These are phyloP conservation scores for Platysteira castanea DNA, from an alignment of 2,113 vertebrate species.

Conservation along the genomic window DNA sequence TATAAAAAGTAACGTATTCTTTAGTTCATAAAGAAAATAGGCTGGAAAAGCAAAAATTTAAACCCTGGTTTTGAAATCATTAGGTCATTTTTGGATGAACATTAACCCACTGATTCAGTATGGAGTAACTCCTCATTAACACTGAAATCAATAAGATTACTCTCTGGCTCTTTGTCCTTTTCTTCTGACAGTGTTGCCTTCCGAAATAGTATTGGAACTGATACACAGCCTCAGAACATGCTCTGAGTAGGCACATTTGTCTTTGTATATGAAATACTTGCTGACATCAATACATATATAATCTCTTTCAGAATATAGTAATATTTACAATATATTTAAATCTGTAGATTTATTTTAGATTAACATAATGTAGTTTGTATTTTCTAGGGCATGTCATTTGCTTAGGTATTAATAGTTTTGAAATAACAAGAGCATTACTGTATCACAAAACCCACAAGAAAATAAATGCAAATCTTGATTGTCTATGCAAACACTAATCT, in stretches of 20 bases:
- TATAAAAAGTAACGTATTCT: background rate
- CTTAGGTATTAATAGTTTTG: background rate
- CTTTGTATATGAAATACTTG: background rate
- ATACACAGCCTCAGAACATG: background rate
- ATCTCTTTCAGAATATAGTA: background rate
- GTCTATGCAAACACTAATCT: background rate
- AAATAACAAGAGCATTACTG: background rate
- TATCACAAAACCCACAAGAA: background rate
- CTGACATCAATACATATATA: background rate
- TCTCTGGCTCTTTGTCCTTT: background rate
- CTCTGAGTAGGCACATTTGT: background rate
- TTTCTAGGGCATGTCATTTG: background rate
- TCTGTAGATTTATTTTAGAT: background rate
- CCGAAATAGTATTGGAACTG: background rate
- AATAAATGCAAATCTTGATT: slow-evolving; percentile 2
- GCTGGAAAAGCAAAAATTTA: background rate
- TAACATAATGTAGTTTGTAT: background rate
- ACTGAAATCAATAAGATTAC: background rate
- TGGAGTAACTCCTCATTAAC: background rate
- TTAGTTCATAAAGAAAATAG: background rate
- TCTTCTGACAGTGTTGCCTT: background rate
- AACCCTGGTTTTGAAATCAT: background rate
- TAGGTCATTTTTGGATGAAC: background rate
- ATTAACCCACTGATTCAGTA: background rate
- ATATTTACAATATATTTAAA: background rate